These are phyloP conservation scores for Cairina moschata DNA, from an alignment of 2,113 vertebrate genomes.

Conservation along the genomic window DNA sequence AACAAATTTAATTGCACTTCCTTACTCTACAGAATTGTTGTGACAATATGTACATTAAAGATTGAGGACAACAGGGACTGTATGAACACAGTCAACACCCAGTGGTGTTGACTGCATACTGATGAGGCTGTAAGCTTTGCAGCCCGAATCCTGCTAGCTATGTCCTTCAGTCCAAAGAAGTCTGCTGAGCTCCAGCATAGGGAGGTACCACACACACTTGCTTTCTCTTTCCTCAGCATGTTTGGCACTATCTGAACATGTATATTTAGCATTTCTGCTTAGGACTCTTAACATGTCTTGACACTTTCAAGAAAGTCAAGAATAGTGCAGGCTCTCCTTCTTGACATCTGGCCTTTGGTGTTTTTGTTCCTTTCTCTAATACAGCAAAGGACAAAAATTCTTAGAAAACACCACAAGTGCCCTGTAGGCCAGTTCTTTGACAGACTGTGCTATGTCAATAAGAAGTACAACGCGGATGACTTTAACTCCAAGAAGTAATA, in stretches of 20 bases:
- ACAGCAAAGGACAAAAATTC: not conserved
- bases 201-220: not conserved
- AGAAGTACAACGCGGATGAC: not conserved
- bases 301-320: not conserved
- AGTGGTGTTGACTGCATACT: not conserved
- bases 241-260: not conserved
- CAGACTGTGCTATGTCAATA: not conserved
- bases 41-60: not conserved
- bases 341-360: not conserved
- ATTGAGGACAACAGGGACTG: not conserved
- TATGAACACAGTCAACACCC: not conserved
- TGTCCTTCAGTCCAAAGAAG: not conserved
- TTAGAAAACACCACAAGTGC: not conserved
- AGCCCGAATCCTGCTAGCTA: not conserved
- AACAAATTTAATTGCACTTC: not conserved
- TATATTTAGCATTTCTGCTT: not conserved
- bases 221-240: not conserved
- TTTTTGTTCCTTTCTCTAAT: not conserved
- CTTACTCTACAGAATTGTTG: not conserved
- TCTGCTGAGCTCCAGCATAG: accelerated
- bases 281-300: not conserved
- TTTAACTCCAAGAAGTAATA: not conserved
- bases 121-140: not conserved
- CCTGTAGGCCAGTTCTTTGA: not conserved
- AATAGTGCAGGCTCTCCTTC: not conserved